Base-by-base conservation (phyloP, 2,888 invertebrate species). In the Oxytorus armatus region DNA sequence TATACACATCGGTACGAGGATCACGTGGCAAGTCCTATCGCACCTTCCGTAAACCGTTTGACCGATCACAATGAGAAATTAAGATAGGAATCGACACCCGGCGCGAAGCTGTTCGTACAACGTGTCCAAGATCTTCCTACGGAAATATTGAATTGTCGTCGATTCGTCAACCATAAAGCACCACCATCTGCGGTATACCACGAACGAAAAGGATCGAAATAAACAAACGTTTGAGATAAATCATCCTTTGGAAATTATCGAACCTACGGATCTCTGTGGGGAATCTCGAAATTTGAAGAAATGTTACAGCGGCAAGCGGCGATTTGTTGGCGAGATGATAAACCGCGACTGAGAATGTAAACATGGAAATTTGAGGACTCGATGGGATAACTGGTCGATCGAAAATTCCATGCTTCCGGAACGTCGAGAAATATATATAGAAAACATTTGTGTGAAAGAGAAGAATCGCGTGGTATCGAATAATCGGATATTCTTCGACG, bases 11-110 rank as follows among this genome's bases (percentile, higher is more conserved):
- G n/a, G n/a, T n/a, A n/a, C 2, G 18, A 11, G 21, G 44, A 55
- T 39, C 66, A 55, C 73, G 57, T 63, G 77, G 68, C 63, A n/a
- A 77, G 72, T 73, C 55, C 63, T 49, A 61, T 76, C 72, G 76
- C 70, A 79, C 70, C 61, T 80, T 76, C n/a, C 76, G 55, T 55
- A 65, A 77, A 82, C 84, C 83, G 82, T 85, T 86, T 82, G 85
- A 83, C 21, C 83, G 86, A 81, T 84, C 83, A 89, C 89, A 89
- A 89, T 89, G 83, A 82, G 84, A 89, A 89, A 89, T 89, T 88
- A 88, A 89, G 89, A 89, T 89, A 89, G 85, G 83, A 87, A 89
- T 89, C 88, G 87, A 86, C 86, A 84, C 85, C 86, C 49, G 76
- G 51, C 53, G 51, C 69, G 68, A 39, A 21, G 53, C 51, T 36